Evolutionary conservation across 2,888 invertebrate genomes (phyloP), one percentile per base, ranked within the genome.

Genomic region (Himalopsyche japonica): DNA sequence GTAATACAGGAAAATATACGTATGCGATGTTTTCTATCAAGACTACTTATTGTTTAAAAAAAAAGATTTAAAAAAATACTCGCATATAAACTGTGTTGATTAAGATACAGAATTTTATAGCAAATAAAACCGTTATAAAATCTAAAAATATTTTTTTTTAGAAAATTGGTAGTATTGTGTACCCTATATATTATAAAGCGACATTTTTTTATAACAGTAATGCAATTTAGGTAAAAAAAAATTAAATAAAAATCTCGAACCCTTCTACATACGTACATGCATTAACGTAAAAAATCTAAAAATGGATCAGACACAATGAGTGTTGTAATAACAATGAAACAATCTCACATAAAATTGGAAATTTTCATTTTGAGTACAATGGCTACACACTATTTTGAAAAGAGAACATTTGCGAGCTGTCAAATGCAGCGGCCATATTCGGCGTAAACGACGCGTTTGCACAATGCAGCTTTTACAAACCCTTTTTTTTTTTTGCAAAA

Each of bases 311-410:
- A 30, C 27, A 70, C 70, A 70, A 70, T 70, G 70, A 27, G 70
- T 70, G 70, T 70, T 70, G 70, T 70, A 70, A 70, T 70, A 47
- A 48, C 48, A 79, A 48, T 47, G 43, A 48, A 82, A 79, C 77
- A 84, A 84, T 79, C 81, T 85, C 82, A 79, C 86, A 83, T 86
- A 85, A 86, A 86, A 86, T 83, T 86, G 86, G 86, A 86, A 86
- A 85, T 82, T 86, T 86, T 86, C 80, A 86, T 81, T 83, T 48
- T 78, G 70, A 70, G 30, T 27, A 85, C 85, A 81, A 81, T 83
- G 47, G 76, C 70, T 76, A 79, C 79, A 82, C 48, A 79, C 79
- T 82, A 80, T 77, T 49, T 57, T 37, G 70, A 70, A 83, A 83
- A 48, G 37, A 49, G 32, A 57, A 82, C 77, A 82, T 57, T 49